These are phyloP conservation scores for Ornithorhynchus anatinus DNA, from an alignment of 2,113 vertebrate genomes.

Conservation along the genomic window DNA sequence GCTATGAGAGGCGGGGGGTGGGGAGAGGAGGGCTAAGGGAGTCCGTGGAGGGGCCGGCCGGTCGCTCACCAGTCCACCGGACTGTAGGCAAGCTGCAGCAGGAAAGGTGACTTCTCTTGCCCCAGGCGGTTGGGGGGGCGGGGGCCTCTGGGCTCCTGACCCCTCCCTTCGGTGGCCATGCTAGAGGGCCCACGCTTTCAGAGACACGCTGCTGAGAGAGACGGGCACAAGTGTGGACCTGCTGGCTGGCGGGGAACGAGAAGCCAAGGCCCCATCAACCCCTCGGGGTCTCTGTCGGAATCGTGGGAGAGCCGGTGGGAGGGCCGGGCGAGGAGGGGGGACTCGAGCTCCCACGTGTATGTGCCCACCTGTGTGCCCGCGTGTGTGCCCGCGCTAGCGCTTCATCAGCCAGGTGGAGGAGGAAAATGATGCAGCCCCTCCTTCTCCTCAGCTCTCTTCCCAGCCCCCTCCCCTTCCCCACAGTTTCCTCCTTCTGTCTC, in stretches of 20 bases:
- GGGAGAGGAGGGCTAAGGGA: no score
- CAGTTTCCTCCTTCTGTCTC: slow-evolving; percentile 51
- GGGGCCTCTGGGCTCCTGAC: background rate
- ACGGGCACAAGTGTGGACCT: background rate
- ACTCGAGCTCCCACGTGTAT: background rate
- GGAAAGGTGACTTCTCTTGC: slow-evolving; percentile 86
- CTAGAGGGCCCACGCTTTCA: slow-evolving; percentile 48
- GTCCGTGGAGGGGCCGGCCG: no score
- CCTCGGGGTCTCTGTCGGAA: background rate
- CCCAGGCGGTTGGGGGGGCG: slow-evolving; percentile 79
- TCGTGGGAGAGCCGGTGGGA: no score
- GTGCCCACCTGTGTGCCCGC: background rate
- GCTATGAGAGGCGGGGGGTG: no score
- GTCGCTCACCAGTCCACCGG: slow-evolving; percentile 84
- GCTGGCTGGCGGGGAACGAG: background rate
- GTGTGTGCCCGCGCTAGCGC: background rate
- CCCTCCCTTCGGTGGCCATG: slow-evolving; percentile 79
- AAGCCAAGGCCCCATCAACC: background rate
- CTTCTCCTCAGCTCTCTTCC: background rate
- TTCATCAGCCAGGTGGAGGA: accelerated
- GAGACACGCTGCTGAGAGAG: slow-evolving; percentile 54
- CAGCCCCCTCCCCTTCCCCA: background rate
- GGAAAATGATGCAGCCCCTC: background rate
- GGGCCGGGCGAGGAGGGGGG: background rate
- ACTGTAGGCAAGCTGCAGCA: slow-evolving; percentile 93